These are phyloP conservation scores for Falcaria lacertinaria DNA, from an alignment of 2,888 invertebrate species.

Conservation along the genomic window DNA sequence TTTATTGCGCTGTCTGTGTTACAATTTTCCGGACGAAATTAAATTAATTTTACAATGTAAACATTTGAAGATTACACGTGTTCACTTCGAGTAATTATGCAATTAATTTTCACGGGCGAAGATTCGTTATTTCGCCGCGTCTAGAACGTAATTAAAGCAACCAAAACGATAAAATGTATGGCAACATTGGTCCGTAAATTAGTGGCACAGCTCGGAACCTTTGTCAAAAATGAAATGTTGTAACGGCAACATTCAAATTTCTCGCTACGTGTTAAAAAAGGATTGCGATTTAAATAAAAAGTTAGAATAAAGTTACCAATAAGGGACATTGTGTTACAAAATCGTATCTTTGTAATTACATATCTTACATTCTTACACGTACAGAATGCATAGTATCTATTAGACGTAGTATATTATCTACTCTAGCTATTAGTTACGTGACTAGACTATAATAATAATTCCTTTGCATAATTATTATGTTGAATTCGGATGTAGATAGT, in stretches of 20 bases:
- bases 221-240: constrained; percentile 33
- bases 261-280: constrained; percentile 7
- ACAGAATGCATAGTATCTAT: no score
- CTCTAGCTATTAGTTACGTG: no score
- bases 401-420: no score
- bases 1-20: background rate
- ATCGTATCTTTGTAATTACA: no score
- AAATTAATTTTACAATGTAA: background rate
- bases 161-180: constrained; percentile 50
- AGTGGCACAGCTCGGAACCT: constrained; percentile 23
- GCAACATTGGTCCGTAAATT: constrained; percentile 49
- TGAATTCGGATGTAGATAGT: no score
- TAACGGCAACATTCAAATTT: constrained; percentile 1
- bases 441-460: no score
- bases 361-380: no score
- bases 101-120: constrained; percentile 38
- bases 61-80: constrained; percentile 1
- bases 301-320: no score
- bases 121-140: constrained; percentile 36
- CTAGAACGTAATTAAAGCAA: constrained; percentile 47
- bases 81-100: constrained; percentile 28
- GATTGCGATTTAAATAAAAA: background rate
- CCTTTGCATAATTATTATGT: no score
- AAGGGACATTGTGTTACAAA: no score
- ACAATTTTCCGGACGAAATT: background rate